Evolutionary conservation across 2,888 invertebrate species (phyloP), one percentile per base, ranked within the genome.

Genomic region (Ganaspis brasiliensis): DNA sequence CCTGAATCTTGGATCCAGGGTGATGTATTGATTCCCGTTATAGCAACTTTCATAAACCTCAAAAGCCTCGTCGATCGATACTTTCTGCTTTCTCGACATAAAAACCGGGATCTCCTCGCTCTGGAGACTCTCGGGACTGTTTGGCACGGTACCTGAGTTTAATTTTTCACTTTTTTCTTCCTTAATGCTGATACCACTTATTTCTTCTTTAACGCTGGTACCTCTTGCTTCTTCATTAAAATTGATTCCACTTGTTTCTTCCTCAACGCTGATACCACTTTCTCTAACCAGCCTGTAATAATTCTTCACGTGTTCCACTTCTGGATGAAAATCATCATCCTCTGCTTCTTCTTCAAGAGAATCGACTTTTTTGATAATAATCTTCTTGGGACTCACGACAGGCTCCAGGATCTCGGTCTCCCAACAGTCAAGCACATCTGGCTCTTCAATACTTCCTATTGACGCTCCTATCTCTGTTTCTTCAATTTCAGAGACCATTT

Each of bases 351-450:
- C 45, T 24, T 45, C 45, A 6, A 6, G 24, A 45, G n/a, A 88
- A 0, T 77, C 79, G 1, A 82, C 86, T 49, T 87, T 87, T n/a
- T 78, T 78, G 56, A 82, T 84, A 57, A 81, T 84, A 57, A 81
- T 78, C 70, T 82, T 86, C 40, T 84, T 87, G 12, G 87, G 85
- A n/a, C 83, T 85, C 67, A 83, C 79, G 59, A 88, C 78, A 6
- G 90, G 89, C 63, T 90, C 90, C 9, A 91, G 81, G 2, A 88
- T 89, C 67, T 91, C 91, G 2, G 87, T 84, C 37, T 93, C 93
- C 92, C 93, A 92, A 77, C 92, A 93, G 72, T 93, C 92, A 52
- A 93, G 87, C 5, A 93, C 90, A 79, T 93, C 92, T 1, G 90
- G 90, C 70, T 92, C 91, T n/a, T 91, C 91, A 75, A 90, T 89